A percentile compares a stretch with the other conserved stretches of the same genome.
Conservation (phyloP, 92 coral and sea anemone species). For the Galaxea fascicularis region DNA sequence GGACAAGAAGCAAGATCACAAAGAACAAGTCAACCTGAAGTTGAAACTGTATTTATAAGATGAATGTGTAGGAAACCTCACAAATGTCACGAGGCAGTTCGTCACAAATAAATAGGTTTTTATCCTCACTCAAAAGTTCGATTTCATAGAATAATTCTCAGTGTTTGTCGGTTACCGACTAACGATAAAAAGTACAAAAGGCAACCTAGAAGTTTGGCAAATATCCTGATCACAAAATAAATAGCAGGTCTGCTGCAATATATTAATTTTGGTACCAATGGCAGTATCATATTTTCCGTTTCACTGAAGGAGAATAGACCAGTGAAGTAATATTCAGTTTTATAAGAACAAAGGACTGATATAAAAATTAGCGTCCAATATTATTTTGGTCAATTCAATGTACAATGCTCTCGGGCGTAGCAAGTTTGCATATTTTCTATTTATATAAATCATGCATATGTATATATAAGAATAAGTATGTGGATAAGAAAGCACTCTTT, state of each 20-base stretch:
- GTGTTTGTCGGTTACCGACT: neutral
- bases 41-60: constrained; percentile 22
- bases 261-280: constrained; percentile 63
- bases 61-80: neutral
- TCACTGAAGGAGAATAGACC: constrained; percentile 32
- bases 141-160: constrained; percentile 15
- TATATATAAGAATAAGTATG: constrained; percentile 47
- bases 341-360: constrained; percentile 45
- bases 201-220: constrained; percentile 30
- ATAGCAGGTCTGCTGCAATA: constrained; percentile 79
- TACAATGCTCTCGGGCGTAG: constrained; percentile 44
- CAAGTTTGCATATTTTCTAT: constrained; percentile 44
- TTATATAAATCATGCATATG: constrained; percentile 36
- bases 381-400: constrained; percentile 29
- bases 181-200: constrained; percentile 45
- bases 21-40: neutral
- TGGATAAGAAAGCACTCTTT: constrained; percentile 21
- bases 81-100: neutral
- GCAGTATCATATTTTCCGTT: constrained; percentile 56
- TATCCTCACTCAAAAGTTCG: constrained; percentile 24
- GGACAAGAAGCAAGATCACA: neutral
- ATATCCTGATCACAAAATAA: constrained; percentile 66
- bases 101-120: constrained; percentile 38
- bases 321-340: constrained; percentile 32
- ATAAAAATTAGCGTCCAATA: constrained; percentile 44